Evolutionary conservation across 2,797 vertebrate species (phyloP).

Genomic region (Poecile montanus): DNA sequence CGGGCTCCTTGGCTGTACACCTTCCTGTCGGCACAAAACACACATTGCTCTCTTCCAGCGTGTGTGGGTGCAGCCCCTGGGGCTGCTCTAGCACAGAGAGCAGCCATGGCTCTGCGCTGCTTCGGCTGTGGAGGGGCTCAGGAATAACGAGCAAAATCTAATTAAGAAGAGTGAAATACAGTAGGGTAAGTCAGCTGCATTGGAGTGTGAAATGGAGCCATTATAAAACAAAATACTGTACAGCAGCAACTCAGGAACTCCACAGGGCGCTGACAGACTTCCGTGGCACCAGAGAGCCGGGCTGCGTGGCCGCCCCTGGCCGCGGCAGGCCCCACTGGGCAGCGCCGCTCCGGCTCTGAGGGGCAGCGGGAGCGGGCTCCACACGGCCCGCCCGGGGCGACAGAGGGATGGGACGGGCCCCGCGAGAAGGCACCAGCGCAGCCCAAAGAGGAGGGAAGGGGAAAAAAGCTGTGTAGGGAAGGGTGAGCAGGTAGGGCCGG

Average conservation of each 20-base stretch:
- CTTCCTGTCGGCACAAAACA: neutral
- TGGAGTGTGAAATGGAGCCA: slow-evolving; percentile 39
- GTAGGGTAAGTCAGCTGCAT: slow-evolving; percentile 30
- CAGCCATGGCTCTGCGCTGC: neutral
- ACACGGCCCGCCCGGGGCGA: fast-evolving
- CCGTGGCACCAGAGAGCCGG: neutral
- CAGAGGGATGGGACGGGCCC: neutral
- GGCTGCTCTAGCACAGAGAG: neutral
- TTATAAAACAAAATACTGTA: slow-evolving; percentile 21
- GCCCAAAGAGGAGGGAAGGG: neutral
- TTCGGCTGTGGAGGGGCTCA: neutral
- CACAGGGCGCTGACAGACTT: neutral
- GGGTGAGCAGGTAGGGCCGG: neutral
- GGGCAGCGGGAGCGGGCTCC: neutral
- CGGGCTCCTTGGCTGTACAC: neutral
- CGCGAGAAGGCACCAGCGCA: fast-evolving
- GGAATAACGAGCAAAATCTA: slow-evolving; percentile 22
- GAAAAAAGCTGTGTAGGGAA: neutral
- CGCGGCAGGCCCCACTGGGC: neutral
- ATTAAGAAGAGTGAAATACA: slow-evolving; percentile 40
- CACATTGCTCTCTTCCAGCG: too few relatives aligned
- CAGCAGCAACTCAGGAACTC: neutral
- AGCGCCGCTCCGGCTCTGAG: fast-evolving
- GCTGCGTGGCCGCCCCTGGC: neutral
- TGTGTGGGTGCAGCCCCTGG: neutral